Conservation (phyloP, 2,888 invertebrate genomes). For the Eupithecia abbreviata region DNA sequence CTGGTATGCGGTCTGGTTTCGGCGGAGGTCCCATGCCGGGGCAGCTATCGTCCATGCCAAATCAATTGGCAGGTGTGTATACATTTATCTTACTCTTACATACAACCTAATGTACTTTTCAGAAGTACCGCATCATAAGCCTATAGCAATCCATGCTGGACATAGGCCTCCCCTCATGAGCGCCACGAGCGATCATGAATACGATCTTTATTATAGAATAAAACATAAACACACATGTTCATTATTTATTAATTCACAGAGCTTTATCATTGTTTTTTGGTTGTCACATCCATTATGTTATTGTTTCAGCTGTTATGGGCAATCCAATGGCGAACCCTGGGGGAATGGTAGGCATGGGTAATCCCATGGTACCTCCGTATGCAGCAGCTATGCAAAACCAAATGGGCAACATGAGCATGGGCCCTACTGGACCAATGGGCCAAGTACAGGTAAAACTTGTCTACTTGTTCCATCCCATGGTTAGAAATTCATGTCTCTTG, state of each 20-base stretch:
- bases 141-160: no score
- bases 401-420: conserved; percentile 81
- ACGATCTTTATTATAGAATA: neutral
- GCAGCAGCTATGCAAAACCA: conserved; percentile 81
- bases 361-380: conserved; percentile 81
- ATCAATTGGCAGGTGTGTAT: conserved; percentile 80
- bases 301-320: conserved; percentile 79
- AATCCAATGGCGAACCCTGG: conserved; percentile 79
- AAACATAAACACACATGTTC: neutral
- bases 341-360: conserved; percentile 84
- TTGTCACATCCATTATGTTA: neutral
- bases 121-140: no score
- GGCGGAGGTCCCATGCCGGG: conserved; percentile 82
- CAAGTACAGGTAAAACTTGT: conserved; percentile 59
- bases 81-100: neutral
- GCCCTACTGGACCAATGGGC: conserved; percentile 73
- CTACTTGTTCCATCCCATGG: neutral
- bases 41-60: conserved; percentile 85
- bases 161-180: no score
- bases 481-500: neutral
- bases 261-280: neutral
- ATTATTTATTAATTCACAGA: neutral
- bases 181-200: neutral
- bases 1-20: conserved; percentile 86
- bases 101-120: neutral